Evolutionary conservation across 2,113 vertebrate genomes (phyloP), one percentile per base, ranked within the genome.

Genomic region (Polypterus senegalus): DNA sequence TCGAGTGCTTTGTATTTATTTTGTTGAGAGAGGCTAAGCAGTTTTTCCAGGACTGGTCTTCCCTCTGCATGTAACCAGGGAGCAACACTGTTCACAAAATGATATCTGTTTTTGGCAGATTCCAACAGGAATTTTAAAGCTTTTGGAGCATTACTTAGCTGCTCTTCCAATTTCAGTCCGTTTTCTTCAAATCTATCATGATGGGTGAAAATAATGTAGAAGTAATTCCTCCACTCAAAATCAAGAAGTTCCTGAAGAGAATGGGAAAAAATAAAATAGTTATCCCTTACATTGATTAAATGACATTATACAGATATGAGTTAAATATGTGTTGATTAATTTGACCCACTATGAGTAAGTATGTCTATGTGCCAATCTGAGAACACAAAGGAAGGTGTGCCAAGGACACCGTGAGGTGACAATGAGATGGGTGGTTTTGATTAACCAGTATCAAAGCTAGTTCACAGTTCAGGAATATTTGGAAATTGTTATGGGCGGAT

Each of bases 161-260:
- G 91, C 47, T 61, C 53, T 0, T 83, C 72, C 52, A 74, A 71
- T 1, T 6, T 71, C 62, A 84, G 67, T 57, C 76, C 74, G 60
- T 79, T 77, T 63, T 81, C 74, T 78, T 81, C 66, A 71, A 87
- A 65, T 11, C 71, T 72, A 75, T 92, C 89, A 49, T 82, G 73
- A 7, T 92, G 86, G 7, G 84, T 93, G 46, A 93, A 70, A 65
- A 92, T 68, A 48, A 93, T 71, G 49, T 79, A 70, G 9, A 87
- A 76, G 63, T 91, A 83, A 55, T 71, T 69, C 49, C 61, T 82
- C 90, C 89, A 93, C 2, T 70, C 76, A 66, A 84, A 76, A 65
- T 89, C 89, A 47, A 92, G 78, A 66, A 92, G 80, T 68, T 79
- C 79, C 91, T 92, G 73, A 69, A 80, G 72, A 61, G 71, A 60